Base-by-base conservation (phyloP, 2,797 vertebrate genomes). In the Manis javanica region DNA sequence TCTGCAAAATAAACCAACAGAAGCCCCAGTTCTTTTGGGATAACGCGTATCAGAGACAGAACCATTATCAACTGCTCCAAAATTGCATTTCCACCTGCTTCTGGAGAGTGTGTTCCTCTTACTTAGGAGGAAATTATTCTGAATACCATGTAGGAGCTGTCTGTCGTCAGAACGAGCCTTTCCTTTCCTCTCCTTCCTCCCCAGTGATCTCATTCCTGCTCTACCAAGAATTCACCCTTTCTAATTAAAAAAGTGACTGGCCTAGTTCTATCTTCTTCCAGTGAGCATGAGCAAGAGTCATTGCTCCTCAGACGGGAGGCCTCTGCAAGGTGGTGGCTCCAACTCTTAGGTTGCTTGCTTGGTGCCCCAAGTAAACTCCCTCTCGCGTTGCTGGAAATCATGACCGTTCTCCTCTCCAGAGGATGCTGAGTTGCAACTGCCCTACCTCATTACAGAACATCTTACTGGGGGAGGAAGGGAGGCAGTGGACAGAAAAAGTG, bases 81-180 rank as follows among this genome's bases (percentile, higher is more conserved):
- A 96, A 93, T 71, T 87, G 63, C 75, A 94, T 97, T 96, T 97
- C 69, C 90, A 95, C 87, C n/a, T 59, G 84, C 90, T 82, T 93
- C 90, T 81, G 84, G n/a, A 71, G 72, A 24, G 5, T 69, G 29
- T n/a, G 75, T 57, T 83, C 34, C 49, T 82, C 37, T 91, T 92
- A 57, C 61, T 85, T 31, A 72, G 42, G 46, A 66, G 81, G 72
- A 85, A 91, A 90, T 94, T 26, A 88, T 90, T 55, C 29, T 87
- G 69, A 89, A 74, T 72, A 23, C 64, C 55, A 71, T 55, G 87
- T 71, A 63, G 55, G 53, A 74, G 42, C 49, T 77, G 14, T 78
- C 21, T 85, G 15, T 87, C 89, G 34, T 77, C 79, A 39, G 34
- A 91, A 31, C 16, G 19, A 66, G 55, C 9, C 55, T 95, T 74